These are phyloP conservation scores for Nomada fucata DNA, from an alignment of 2,888 invertebrate genomes.

Conservation along the genomic window DNA sequence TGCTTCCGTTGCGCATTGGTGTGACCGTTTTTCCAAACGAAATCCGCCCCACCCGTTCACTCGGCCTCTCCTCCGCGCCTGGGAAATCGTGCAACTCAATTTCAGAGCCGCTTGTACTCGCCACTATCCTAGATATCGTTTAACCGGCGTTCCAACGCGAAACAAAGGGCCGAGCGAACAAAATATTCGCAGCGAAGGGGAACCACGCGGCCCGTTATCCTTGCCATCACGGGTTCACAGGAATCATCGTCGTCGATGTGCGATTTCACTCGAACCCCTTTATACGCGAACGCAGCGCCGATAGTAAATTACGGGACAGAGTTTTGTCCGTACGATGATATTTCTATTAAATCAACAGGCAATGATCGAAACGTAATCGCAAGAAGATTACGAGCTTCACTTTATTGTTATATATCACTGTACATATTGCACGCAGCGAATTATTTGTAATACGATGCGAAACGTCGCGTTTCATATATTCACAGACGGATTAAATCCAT, in stretches of 20 bases:
- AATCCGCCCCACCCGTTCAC: neutral
- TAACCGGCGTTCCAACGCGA: conserved; percentile 27
- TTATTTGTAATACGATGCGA: conserved; percentile 2
- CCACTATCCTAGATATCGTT: conserved; percentile 52
- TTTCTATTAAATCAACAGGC: neutral
- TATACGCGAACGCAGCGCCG: conserved; percentile 46
- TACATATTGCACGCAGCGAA: neutral
- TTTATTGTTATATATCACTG: neutral
- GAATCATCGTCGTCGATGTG: neutral
- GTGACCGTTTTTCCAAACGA: conserved; percentile 8
- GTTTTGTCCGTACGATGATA: neutral
- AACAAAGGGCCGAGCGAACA: neutral
- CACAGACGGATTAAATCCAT: conserved; percentile 1
- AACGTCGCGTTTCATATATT: conserved; percentile 6
- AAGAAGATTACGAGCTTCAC: neutral
- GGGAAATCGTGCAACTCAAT: conserved; percentile 25
- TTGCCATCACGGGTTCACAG: conserved; percentile 40
- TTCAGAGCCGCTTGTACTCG: conserved; percentile 6
- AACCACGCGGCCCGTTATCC: neutral
- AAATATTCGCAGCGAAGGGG: conserved; percentile 22
- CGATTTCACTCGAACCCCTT: conserved; percentile 21
- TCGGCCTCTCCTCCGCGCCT: neutral
- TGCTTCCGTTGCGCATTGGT: conserved; percentile 8
- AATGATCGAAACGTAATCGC: neutral
- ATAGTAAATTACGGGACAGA: conserved; percentile 55